Percentiles rank a stretch among this genome's conserved stretches.
These are phyloP conservation scores for Hydrolagus colliei DNA, from an alignment of 2,797 vertebrate species.

Conservation along the genomic window DNA sequence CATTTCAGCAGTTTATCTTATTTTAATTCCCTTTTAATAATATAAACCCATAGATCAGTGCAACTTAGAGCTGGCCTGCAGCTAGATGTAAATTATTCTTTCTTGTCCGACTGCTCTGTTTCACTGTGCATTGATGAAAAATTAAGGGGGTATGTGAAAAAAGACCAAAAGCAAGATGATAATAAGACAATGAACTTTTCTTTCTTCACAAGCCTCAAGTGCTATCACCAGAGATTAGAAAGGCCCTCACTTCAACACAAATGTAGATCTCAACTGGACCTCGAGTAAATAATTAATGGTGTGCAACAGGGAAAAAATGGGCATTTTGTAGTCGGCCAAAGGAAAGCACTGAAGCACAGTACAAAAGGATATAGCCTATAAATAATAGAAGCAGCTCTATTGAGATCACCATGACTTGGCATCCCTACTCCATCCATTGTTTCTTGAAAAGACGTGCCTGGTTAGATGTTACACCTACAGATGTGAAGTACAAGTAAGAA, in stretches of 20 bases:
- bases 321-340: background rate
- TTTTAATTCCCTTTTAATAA: slow-evolving; percentile 33
- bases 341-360: background rate
- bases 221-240: background rate
- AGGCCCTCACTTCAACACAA: background rate
- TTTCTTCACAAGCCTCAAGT: background rate
- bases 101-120: slow-evolving; percentile 14
- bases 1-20: slow-evolving; percentile 27
- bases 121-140: slow-evolving; percentile 26
- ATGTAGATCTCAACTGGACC: background rate
- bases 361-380: background rate
- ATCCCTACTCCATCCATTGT: background rate
- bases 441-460: background rate
- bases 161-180: background rate
- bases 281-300: slow-evolving; percentile 17
- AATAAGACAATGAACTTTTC: slow-evolving; percentile 12
- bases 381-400: background rate
- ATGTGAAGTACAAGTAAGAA: background rate
- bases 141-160: slow-evolving; percentile 2
- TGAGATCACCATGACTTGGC: background rate
- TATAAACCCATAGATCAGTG: slow-evolving; percentile 30
- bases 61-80: slow-evolving; percentile 25
- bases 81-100: slow-evolving; percentile 24
- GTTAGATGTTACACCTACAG: background rate
- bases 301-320: background rate